Percentiles rank a stretch among this genome's conserved stretches.
These are phyloP conservation scores for Trichechus manatus DNA, from an alignment of 2,113 vertebrate genomes.

Conservation along the genomic window DNA sequence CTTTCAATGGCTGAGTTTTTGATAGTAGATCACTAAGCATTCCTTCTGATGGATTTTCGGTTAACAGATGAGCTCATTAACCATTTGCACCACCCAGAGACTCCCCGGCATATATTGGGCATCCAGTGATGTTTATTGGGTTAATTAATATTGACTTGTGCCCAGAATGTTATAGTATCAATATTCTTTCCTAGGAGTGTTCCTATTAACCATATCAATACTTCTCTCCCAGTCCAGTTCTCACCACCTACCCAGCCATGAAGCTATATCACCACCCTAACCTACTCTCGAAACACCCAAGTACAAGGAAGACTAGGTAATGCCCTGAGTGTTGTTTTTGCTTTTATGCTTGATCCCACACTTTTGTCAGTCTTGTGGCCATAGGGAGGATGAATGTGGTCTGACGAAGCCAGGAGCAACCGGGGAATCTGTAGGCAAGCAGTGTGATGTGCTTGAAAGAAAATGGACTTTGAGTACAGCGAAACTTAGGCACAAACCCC, in stretches of 20 bases:
- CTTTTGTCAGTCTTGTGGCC: not conserved
- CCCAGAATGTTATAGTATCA: not conserved
- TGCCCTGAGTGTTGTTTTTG: not conserved
- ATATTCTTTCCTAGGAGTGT: not conserved
- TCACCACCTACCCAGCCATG: not conserved
- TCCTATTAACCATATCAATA: not conserved
- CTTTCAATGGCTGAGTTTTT: not conserved
- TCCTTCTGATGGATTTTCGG: not conserved
- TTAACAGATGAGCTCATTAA: not conserved
- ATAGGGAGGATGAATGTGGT: not conserved
- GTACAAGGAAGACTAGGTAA: not conserved
- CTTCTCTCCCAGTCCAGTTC: not conserved
- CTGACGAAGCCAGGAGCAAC: not conserved
- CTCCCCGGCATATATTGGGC: not conserved
- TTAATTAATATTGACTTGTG: not conserved
- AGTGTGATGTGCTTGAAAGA: not conserved
- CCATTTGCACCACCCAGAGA: not conserved
- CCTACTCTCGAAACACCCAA: not conserved
- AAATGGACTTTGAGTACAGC: not conserved
- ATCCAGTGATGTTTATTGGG: not conserved
- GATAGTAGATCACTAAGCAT: not conserved
- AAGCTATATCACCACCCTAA: not conserved
- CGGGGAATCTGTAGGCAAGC: not conserved
- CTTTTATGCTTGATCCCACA: not conserved
- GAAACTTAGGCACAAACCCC: not conserved